Evolutionary conservation across 2,797 vertebrate species (phyloP), one percentile per base, ranked within the genome.

Genomic region (Danionella dracula): DNA sequence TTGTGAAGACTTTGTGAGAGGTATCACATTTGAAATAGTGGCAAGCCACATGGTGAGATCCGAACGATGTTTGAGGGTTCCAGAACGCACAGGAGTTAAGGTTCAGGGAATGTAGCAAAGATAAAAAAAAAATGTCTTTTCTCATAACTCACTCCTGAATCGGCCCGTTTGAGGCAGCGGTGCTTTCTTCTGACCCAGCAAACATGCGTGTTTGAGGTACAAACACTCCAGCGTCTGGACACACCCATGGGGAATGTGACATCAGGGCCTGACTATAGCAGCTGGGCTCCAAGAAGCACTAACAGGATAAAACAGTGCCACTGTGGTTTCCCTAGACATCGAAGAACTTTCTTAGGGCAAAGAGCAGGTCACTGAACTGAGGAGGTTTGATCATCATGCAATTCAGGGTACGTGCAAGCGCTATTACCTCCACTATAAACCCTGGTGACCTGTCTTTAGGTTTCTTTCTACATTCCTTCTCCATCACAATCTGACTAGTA

Each of bases 211-310:
- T 87, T 89, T 87, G 81, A 85, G 75, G 70, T 76, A 76, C 84
- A 89, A 89, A 88, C 82, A 88, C 75, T 77, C 71, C 13, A 50
- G 63, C 64, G 76, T 77, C 82, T 83, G 78, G 82, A 83, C 83
- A 72, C 80, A 82, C 78, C 46, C 78, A 88, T 88, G 88, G 80
- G 88, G 87, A 89, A 89, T 89, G 84, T 87, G 79, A 83, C 87
- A 84, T 84, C 40, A 42, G 75, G 78, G 66, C 73, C 82, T 75
- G 77, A 86, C 73, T 76, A 70, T 77, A 72, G 73, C 72, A 70
- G 55, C 71, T 75, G 76, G 66, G 41, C 41, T 76, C 70, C 70
- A 73, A 75, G 58, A 67, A 61, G 38, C 56, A 55, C 59, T 57
- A 50, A 73, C 60, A 75, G 79, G 78, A 79, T 83, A 72, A 46